Percentiles rank a stretch among this genome's conserved stretches.
Conservation (phyloP, 2,797 vertebrate genomes). For the Zonotrichia albicollis region DNA sequence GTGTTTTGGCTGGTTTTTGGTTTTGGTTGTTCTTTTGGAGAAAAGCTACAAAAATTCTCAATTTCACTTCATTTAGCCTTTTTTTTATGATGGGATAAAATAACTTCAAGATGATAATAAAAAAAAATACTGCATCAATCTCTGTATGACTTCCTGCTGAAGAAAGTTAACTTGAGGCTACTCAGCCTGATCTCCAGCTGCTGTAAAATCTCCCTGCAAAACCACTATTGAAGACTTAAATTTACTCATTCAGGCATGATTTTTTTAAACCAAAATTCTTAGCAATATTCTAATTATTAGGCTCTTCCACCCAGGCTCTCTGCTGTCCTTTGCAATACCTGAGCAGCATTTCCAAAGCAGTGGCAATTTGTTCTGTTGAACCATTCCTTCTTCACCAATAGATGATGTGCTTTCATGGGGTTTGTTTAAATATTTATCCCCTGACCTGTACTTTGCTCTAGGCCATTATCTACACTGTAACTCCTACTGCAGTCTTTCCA, state of each 20-base stretch:
- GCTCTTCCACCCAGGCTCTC: not conserved
- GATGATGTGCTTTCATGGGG: not conserved
- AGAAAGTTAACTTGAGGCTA: not conserved
- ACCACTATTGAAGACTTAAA: not conserved
- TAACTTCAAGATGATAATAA: not conserved
- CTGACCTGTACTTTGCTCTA: not conserved
- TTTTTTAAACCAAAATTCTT: not conserved
- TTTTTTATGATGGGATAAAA: not conserved
- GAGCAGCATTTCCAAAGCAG: not conserved
- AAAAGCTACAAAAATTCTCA: not conserved
- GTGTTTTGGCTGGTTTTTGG: not conserved
- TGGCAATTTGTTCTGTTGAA: not conserved
- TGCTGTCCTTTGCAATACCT: not conserved
- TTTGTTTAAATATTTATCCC: constrained; percentile 25
- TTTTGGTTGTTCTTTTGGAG: not conserved
- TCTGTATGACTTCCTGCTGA: not conserved
- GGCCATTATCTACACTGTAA: not conserved
- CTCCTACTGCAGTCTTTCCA: not conserved
- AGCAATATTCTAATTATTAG: not conserved
- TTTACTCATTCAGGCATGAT: not conserved
- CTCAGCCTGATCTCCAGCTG: not conserved
- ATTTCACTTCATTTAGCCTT: not conserved
- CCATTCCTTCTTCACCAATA: not conserved
- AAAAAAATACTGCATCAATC: not conserved
- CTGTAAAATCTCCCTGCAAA: not conserved